Evolutionary conservation across 1,140 invertebrate genomes (phyloP), one percentile per base, ranked within the genome.

Genomic region (Anagrus nilaparvatae): DNA sequence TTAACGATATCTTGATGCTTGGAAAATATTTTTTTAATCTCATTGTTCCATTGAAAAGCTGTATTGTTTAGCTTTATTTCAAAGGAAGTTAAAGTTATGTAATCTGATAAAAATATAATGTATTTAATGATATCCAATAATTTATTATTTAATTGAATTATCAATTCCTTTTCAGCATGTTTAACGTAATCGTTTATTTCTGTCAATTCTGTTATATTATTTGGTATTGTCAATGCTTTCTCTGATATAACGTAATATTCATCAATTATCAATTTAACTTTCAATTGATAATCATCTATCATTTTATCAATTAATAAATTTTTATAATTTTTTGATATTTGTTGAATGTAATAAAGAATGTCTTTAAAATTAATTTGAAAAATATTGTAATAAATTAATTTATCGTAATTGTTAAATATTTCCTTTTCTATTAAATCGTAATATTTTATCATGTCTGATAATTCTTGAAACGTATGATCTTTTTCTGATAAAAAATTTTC

Each of bases 41-140:
- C 17, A 33, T 17, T 43, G 48, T 43, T 65, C 87, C 88, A 93
- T 53, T 85, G 79, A 55, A 92, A 91, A 0, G 85, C 79, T 42
- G 81, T 80, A 44, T 84, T 86, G 56, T 92, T 93, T 9, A 81
- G 78, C 58, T 89, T 88, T 45, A 93, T 81, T 65, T 95, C 86
- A 7, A 86, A 68, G 0, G 85, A 79, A 0, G 82, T 81, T 40
- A 93, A 78, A 0, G 73, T 62, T 0, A 79, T 79, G 56, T 87
- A 84, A 61, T 94, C 87, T 4, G 84, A 80, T 4, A 90, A 61
- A 60, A 89, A 88, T 44, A 81, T 59, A 13, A 88, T 77, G 42
- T 81, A 78, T 46, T 69, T 63, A 59, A 81, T 59, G 3, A 84
- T 77, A 48, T 78, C 71, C 37, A 70, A 72, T 1, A 95, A 67